phyloP scores from a whole-genome alignment of 1,140 invertebrate genomes.

The Papilio dardanus region DNA sequence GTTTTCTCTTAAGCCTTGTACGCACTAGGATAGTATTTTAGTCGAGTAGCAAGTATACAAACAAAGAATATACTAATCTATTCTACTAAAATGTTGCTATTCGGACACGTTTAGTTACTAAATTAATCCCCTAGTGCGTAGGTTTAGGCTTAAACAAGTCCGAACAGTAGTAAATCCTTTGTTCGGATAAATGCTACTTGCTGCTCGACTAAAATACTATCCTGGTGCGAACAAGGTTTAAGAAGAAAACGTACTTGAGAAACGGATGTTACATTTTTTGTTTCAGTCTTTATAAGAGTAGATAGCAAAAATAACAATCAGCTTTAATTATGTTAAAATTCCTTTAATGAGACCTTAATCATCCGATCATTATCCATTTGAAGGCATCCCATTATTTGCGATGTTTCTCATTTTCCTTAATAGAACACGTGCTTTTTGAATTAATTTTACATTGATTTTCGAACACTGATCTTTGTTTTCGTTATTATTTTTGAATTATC shows the following conservation, averaged over 20 bases:
- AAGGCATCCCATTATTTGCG: neutral
- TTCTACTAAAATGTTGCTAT: no score
- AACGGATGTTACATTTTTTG: slow-evolving; percentile 3
- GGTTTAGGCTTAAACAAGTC: no score
- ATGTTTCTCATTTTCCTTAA: slow-evolving; percentile 8
- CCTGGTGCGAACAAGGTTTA: neutral
- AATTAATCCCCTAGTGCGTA: no score
- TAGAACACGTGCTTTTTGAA: slow-evolving; percentile 3
- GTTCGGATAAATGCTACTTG: no score
- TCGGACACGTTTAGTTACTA: no score
- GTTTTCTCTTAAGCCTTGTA: slow-evolving; percentile 13
- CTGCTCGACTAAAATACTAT: no score
- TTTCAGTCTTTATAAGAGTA: neutral
- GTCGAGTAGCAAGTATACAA: no score
- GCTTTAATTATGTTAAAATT: neutral
- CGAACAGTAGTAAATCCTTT: no score
- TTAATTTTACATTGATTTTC: neutral
- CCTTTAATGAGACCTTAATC: neutral
- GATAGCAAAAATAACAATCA: neutral
- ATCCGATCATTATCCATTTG: neutral
- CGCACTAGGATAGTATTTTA: no score
- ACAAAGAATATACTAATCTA: no score
- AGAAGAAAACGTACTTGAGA: neutral
- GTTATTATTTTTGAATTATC: neutral
- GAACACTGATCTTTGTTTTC: neutral